Evolutionary conservation across 2,888 invertebrate species (phyloP).

Genomic region (Penaeus monodon): DNA sequence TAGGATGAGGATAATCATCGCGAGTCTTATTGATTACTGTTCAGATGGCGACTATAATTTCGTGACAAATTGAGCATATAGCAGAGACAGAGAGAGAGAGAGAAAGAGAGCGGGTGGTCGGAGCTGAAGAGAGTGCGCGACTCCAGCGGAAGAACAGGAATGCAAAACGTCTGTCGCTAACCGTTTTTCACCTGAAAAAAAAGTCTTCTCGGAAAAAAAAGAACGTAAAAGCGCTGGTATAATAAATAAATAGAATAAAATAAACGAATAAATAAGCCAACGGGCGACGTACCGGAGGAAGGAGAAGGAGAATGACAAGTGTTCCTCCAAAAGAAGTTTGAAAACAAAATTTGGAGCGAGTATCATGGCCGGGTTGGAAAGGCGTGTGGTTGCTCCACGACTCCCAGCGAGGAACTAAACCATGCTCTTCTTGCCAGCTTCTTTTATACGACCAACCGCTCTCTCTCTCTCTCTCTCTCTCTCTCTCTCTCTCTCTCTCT

Average conservation of each 20-base stretch:
- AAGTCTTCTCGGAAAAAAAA: too few species aligned
- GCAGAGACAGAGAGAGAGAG: too few species aligned
- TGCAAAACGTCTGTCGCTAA: background rate
- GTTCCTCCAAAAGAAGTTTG: conserved; percentile 9
- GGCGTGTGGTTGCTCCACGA: background rate
- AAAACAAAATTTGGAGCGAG: conserved; percentile 16
- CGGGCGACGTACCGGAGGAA: conserved; percentile 41
- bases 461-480: background rate
- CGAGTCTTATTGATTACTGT: too few species aligned
- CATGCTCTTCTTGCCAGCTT: conserved; percentile 21
- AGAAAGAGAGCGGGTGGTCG: too few species aligned
- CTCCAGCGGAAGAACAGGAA: too few species aligned
- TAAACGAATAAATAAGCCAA: conserved; percentile 3
- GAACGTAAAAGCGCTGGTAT: too few species aligned
- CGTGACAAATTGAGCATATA: too few species aligned
- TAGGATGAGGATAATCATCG: too few species aligned
- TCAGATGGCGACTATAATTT: too few species aligned
- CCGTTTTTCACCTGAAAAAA: background rate
- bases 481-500: too few species aligned
- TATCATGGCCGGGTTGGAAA: conserved; percentile 31
- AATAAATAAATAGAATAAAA: background rate
- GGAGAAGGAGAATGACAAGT: conserved; percentile 18
- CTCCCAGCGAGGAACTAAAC: conserved; percentile 28
- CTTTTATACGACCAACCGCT: conserved; percentile 8
- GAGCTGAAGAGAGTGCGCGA: too few species aligned